These are phyloP conservation scores for Trichopoda pennipes DNA, from an alignment of 2,888 invertebrate species.

Conservation along the genomic window DNA sequence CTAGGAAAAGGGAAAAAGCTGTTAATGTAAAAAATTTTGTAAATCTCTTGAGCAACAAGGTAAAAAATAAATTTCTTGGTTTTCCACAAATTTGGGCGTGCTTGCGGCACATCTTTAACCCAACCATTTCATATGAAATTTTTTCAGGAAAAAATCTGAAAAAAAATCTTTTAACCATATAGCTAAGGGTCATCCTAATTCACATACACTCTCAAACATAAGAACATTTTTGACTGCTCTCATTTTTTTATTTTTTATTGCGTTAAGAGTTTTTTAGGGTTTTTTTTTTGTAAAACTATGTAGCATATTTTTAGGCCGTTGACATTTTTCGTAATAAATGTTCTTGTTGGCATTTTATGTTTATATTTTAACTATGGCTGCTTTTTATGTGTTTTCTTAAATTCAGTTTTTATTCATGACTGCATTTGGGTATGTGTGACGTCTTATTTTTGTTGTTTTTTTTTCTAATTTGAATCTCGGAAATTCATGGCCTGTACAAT, in stretches of 20 bases:
- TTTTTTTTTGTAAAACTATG: conserved; percentile 39
- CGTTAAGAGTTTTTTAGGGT: conserved; percentile 17
- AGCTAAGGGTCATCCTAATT: no score
- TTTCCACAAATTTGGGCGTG: no score
- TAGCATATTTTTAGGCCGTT: conserved; percentile 65
- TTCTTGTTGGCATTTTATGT: background rate
- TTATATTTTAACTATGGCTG: conserved; percentile 19
- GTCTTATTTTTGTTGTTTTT: background rate
- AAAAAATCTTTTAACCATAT: no score
- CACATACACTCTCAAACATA: background rate
- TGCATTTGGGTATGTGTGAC: conserved; percentile 1
- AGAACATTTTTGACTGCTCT: conserved; percentile 8
- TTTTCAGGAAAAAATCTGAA: no score
- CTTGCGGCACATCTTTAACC: no score
- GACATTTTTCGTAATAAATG: conserved; percentile 54
- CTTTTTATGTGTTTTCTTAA: background rate
- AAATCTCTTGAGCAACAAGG: no score
- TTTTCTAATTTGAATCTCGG: conserved; percentile 31
- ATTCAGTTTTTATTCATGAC: conserved; percentile 16
- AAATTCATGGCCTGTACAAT: conserved; percentile 59
- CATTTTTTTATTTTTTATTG: conserved; percentile 1
- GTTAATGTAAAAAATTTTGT: no score
- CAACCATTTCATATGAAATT: no score
- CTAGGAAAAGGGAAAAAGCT: no score
- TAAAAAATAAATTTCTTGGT: no score